These are phyloP conservation scores for Cariama cristata DNA, from an alignment of 2,113 vertebrate genomes.

Conservation along the genomic window DNA sequence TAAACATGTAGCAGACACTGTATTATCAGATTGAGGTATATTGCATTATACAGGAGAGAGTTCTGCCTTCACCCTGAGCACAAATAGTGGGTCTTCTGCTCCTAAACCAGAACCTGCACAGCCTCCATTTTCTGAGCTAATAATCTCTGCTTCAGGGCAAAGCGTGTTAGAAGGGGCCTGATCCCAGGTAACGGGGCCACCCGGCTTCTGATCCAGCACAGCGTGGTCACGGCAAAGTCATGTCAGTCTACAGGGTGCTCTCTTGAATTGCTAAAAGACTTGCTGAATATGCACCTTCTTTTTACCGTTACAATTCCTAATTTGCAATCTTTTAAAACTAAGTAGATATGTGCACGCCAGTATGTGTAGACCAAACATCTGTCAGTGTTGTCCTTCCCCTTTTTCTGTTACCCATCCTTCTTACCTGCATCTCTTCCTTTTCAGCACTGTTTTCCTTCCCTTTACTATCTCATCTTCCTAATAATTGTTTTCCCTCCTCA, in stretches of 20 bases:
- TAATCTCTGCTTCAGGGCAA: neutral
- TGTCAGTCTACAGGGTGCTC: neutral
- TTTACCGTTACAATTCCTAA: neutral
- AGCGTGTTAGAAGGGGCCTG: neutral
- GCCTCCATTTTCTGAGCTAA: neutral
- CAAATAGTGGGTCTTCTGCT: neutral
- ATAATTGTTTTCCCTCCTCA: neutral
- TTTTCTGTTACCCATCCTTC: neutral
- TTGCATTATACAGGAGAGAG: neutral
- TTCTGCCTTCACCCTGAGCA: neutral
- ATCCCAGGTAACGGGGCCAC: neutral
- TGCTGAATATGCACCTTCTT: neutral
- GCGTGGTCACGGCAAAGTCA: fast-evolving
- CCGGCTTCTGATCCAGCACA: neutral
- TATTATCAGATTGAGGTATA: fast-evolving
- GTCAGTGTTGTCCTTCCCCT: neutral
- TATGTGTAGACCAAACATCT: neutral
- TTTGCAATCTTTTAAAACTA: neutral
- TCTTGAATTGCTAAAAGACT: neutral
- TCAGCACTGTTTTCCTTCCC: neutral
- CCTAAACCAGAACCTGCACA: neutral
- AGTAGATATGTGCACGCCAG: neutral
- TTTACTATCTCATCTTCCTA: neutral
- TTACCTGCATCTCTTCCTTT: neutral
- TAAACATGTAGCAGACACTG: neutral